A percentile compares a stretch with the other conserved stretches of the same genome.
Evolutionary conservation across 2,797 vertebrate species (phyloP).

Genomic region (Oreochromis mossambicus): DNA sequence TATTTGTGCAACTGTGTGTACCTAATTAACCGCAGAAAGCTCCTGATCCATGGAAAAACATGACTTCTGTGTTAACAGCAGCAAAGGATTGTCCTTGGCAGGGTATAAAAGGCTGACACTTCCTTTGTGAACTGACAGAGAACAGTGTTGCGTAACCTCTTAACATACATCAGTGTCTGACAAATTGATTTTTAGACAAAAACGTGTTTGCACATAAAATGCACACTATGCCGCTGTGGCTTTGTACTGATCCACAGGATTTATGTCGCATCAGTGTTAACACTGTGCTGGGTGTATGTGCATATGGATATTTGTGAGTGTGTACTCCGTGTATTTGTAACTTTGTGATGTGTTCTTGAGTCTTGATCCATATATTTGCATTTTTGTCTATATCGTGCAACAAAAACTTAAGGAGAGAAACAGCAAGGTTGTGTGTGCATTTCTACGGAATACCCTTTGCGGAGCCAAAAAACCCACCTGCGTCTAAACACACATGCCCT

Average conservation of each 20-base stretch:
- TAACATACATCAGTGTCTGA: constrained; percentile 31
- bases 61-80: neutral
- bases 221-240: neutral
- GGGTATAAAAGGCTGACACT: constrained; percentile 24
- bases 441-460: neutral
- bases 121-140: constrained; percentile 11
- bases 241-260: constrained; percentile 53
- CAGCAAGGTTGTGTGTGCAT: neutral
- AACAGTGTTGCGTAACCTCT: constrained; percentile 23
- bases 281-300: neutral
- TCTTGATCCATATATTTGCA: neutral
- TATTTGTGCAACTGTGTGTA: neutral
- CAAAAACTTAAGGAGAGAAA: neutral
- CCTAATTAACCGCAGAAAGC: constrained; percentile 5
- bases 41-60: constrained; percentile 1
- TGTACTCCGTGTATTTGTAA: neutral
- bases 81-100: constrained; percentile 21
- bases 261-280: constrained; percentile 33
- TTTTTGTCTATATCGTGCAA: neutral
- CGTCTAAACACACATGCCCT: neutral
- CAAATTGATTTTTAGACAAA: constrained; percentile 43
- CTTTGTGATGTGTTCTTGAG: constrained; percentile 12
- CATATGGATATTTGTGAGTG: neutral
- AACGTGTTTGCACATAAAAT: constrained; percentile 63
- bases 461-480: constrained; percentile 19